Percentiles rank a stretch among this genome's conserved stretches.
Conservation (phyloP, 2,113 vertebrate species). For the Plestiodon gilberti region DNA sequence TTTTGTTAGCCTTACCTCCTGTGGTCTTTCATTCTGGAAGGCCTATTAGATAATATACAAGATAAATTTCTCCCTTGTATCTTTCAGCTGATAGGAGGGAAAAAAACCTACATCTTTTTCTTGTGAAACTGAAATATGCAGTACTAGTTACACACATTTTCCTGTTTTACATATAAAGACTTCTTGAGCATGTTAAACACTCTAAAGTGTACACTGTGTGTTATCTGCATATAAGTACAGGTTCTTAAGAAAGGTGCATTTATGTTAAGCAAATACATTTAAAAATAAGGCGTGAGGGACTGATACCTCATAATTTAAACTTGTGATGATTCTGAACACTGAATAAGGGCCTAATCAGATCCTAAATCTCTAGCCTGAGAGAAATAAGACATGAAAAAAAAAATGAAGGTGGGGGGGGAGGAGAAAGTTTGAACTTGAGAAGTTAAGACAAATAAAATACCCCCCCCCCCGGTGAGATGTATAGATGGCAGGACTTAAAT, state of each 20-base stretch:
- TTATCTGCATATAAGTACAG: conserved; percentile 56
- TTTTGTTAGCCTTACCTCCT: conserved; percentile 98
- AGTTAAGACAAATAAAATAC: background rate
- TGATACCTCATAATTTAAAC: conserved; percentile 16
- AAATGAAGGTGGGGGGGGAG: background rate
- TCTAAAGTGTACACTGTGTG: conserved; percentile 58
- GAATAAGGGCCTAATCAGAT: background rate
- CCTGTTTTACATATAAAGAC: conserved; percentile 67
- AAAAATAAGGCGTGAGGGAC: conserved; percentile 8
- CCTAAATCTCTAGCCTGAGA: conserved; percentile 5
- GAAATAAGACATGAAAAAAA: background rate
- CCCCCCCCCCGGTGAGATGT: background rate
- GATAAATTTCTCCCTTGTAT: conserved; percentile 80
- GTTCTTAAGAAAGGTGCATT: conserved; percentile 50
- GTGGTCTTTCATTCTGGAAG: conserved; percentile 89
- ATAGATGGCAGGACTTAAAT: background rate
- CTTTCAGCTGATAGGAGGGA: conserved; percentile 69
- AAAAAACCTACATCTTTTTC: conserved; percentile 37
- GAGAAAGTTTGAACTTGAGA: background rate
- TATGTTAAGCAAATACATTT: conserved; percentile 48
- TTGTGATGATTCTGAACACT: background rate
- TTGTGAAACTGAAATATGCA: conserved; percentile 77
- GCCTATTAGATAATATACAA: conserved; percentile 89
- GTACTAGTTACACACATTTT: conserved; percentile 54
- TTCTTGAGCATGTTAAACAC: conserved; percentile 58